phyloP scores from a whole-genome alignment of 1,140 invertebrate genomes.

The Drosophila orosa region DNA sequence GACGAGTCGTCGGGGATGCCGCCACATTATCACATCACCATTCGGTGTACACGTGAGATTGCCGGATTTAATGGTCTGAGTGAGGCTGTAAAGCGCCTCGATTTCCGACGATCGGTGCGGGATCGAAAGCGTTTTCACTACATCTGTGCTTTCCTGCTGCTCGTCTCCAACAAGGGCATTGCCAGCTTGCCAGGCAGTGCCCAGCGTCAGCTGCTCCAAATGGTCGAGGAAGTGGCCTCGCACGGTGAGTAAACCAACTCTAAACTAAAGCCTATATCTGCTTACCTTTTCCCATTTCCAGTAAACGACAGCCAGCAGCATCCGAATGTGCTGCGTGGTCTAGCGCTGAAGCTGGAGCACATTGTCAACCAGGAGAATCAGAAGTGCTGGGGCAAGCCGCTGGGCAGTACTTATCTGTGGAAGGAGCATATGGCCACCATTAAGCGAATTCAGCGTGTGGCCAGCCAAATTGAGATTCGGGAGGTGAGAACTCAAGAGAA shows the following conservation, averaged over 20 bases:
- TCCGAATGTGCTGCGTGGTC: slow-evolving; percentile 90
- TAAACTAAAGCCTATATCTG: too few relatives aligned
- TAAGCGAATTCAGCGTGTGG: slow-evolving; percentile 92
- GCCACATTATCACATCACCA: slow-evolving; percentile 96
- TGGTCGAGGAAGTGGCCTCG: slow-evolving; percentile 96
- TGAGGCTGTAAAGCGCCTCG: slow-evolving; percentile 96
- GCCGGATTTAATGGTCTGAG: slow-evolving; percentile 97
- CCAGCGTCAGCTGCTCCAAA: slow-evolving; percentile 95
- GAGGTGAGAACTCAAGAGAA: slow-evolving; percentile 85
- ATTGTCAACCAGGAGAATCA: slow-evolving; percentile 87
- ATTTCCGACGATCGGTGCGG: slow-evolving; percentile 96
- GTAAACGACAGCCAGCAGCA: slow-evolving; percentile 95
- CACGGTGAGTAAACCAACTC: too few relatives aligned
- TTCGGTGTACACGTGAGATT: slow-evolving; percentile 96
- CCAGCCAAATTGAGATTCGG: slow-evolving; percentile 91
- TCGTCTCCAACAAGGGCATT: slow-evolving; percentile 93
- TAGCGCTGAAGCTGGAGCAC: slow-evolving; percentile 90
- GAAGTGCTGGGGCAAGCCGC: slow-evolving; percentile 93
- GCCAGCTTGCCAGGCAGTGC: slow-evolving; percentile 94
- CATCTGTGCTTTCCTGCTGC: slow-evolving; percentile 95
- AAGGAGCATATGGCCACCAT: slow-evolving; percentile 93
- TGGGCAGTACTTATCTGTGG: slow-evolving; percentile 95
- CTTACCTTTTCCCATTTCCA: slow-evolving; percentile 67
- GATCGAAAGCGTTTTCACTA: slow-evolving; percentile 98
- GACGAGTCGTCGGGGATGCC: slow-evolving; percentile 85